Conservation (phyloP, 2,113 vertebrate species). For the Semicossyphus pulcher region DNA sequence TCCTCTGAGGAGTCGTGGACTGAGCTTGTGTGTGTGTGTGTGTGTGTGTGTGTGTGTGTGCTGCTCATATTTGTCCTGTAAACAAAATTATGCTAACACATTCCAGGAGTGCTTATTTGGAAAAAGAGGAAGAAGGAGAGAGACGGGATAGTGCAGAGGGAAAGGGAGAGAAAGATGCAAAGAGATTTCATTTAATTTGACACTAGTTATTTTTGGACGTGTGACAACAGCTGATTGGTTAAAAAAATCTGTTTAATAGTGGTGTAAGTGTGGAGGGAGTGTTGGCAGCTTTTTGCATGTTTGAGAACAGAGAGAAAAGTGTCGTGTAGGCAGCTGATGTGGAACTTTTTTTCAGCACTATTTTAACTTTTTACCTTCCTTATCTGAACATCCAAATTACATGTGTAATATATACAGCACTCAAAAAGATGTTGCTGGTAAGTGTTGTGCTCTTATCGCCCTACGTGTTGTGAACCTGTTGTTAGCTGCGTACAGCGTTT, state of each 20-base stretch:
- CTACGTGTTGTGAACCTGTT: too few species aligned
- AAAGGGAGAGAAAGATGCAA: background rate
- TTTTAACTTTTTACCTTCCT: too few species aligned
- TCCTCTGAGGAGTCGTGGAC: background rate
- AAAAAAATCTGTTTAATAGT: background rate
- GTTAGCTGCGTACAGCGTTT: too few species aligned
- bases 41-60: background rate
- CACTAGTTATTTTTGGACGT: background rate
- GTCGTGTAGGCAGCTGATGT: background rate
- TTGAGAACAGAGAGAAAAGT: background rate
- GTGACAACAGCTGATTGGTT: background rate
- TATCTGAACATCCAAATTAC: too few species aligned
- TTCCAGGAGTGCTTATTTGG: conserved; percentile 21
- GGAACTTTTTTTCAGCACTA: background rate
- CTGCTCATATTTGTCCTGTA: conserved; percentile 33
- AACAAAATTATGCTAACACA: conserved; percentile 28
- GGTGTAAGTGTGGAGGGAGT: background rate
- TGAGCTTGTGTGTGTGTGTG: background rate
- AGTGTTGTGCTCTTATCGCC: too few species aligned
- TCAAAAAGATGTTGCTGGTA: too few species aligned
- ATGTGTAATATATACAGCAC: too few species aligned
- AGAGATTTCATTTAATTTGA: background rate
- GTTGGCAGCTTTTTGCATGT: background rate
- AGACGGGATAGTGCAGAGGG: too few species aligned
- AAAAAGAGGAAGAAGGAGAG: background rate